phyloP scores from a whole-genome alignment of 1,140 invertebrate genomes.

The Scaptomyza pallida region DNA sequence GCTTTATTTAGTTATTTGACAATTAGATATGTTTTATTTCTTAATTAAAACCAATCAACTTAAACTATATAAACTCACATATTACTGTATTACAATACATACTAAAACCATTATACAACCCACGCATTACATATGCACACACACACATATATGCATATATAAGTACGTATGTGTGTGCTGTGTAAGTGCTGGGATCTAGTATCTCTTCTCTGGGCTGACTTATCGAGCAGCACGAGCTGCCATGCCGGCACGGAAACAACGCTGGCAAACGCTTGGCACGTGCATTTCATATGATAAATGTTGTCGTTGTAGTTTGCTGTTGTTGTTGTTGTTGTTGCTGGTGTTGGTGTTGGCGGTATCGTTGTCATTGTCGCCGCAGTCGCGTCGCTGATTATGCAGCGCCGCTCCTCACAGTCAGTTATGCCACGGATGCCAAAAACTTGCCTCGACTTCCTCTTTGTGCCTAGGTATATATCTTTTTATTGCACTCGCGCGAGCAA shows the following conservation, averaged over 20 bases:
- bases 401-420: slow-evolving; percentile 38
- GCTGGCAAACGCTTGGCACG: slow-evolving; percentile 72
- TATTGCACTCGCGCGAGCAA: slow-evolving; percentile 69
- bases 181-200: slow-evolving; percentile 9
- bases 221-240: slow-evolving; percentile 45
- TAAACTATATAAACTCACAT: background rate
- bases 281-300: slow-evolving; percentile 81
- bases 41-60: background rate
- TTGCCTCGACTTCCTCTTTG: slow-evolving; percentile 63
- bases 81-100: background rate
- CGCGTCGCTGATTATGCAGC: slow-evolving; percentile 65
- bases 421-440: slow-evolving; percentile 60
- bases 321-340: slow-evolving; percentile 44
- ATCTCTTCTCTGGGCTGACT: slow-evolving; percentile 20
- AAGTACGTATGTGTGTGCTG: background rate
- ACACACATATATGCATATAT: too few relatives aligned
- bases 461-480: slow-evolving; percentile 64
- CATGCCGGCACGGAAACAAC: slow-evolving; percentile 58
- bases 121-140: slow-evolving; percentile 1
- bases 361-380: slow-evolving; percentile 42
- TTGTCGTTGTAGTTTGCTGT: slow-evolving; percentile 53
- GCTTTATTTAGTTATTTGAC: too few relatives aligned
- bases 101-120: background rate
- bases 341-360: slow-evolving; percentile 45
- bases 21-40: too few relatives aligned